These are phyloP conservation scores for Acromyrmex echinatior DNA, from an alignment of 1,140 invertebrate genomes.

Conservation along the genomic window DNA sequence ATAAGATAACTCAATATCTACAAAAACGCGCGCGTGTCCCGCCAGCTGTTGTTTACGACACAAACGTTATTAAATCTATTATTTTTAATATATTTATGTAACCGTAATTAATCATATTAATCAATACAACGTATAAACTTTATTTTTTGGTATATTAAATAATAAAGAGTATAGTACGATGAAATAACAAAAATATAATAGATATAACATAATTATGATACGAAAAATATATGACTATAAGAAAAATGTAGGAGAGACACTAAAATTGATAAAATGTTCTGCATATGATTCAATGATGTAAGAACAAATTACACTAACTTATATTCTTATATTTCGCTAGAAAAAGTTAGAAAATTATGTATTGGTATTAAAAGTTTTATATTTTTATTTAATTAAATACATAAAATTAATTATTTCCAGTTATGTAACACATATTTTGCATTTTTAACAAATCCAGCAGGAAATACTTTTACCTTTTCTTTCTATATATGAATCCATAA, in stretches of 20 bases:
- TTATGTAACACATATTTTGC: neutral
- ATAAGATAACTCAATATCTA: conserved; percentile 40
- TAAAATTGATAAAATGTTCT: neutral
- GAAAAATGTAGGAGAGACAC: neutral
- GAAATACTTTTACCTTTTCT: neutral
- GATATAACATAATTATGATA: neutral
- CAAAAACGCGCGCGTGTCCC: neutral
- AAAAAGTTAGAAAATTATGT: neutral
- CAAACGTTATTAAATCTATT: too few species aligned
- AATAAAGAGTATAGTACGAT: too few species aligned
- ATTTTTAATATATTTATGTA: too few species aligned
- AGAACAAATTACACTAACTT: neutral
- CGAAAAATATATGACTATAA: neutral
- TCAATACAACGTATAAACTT: too few species aligned
- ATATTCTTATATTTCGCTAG: neutral
- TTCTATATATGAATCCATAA: neutral
- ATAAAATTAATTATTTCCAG: neutral
- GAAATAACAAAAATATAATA: neutral
- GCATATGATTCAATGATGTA: neutral
- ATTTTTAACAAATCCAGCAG: too few species aligned
- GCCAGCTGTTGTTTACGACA: too few species aligned
- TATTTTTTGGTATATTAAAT: too few species aligned
- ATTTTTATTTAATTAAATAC: neutral
- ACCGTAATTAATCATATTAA: too few species aligned
- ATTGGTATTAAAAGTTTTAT: neutral